phyloP scores from a whole-genome alignment of 2,797 vertebrate genomes.

The Galagoides demidoff region DNA sequence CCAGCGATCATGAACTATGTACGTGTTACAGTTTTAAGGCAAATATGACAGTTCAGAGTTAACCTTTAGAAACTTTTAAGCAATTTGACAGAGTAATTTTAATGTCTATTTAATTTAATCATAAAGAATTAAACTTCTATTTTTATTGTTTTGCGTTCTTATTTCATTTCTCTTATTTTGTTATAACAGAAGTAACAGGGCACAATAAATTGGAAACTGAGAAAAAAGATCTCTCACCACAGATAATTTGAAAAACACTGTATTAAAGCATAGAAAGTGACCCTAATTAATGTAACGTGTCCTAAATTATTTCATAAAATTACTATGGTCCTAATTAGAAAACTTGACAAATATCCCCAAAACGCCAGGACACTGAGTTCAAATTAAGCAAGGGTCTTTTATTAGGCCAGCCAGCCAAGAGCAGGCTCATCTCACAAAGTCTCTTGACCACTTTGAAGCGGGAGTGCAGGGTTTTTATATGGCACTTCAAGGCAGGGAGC shows the following conservation, averaged over 20 bases:
- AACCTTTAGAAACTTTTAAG: background rate
- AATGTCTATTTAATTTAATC: background rate
- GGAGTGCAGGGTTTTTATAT: too few relatives aligned
- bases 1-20: background rate
- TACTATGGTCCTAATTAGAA: background rate
- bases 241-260: background rate
- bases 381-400: too few relatives aligned
- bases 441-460: too few relatives aligned
- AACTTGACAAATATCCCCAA: background rate
- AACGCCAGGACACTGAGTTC: too few relatives aligned
- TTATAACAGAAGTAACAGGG: background rate
- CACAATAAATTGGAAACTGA: background rate
- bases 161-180: slow-evolving; percentile 1
- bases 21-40: background rate
- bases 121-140: background rate
- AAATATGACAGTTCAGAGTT: background rate
- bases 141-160: background rate
- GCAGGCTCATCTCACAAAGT: too few relatives aligned
- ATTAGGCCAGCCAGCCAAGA: too few relatives aligned
- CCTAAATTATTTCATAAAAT: background rate
- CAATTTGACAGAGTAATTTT: background rate
- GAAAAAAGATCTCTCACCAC: background rate
- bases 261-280: background rate
- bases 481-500: too few relatives aligned
- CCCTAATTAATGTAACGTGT: background rate